A percentile compares a stretch with the other conserved stretches of the same genome.
Conservation (phyloP, 1,140 invertebrate genomes). For the Zaprionus nigranus region DNA sequence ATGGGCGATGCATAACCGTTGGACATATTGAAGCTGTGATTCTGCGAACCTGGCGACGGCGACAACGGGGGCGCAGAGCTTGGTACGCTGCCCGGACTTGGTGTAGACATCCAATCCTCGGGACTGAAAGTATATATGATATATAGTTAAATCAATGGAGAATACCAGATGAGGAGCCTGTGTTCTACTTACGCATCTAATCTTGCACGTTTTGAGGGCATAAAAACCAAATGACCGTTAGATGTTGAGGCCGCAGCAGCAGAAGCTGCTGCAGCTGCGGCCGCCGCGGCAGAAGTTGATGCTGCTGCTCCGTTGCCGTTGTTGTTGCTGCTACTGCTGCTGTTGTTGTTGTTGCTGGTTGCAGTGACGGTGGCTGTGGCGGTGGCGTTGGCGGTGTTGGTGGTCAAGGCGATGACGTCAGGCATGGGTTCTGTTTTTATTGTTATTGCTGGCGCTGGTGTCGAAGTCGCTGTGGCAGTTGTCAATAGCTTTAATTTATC, state of each 20-base stretch:
- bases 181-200: slow-evolving; percentile 74
- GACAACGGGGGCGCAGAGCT: slow-evolving; percentile 87
- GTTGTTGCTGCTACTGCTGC: slow-evolving; percentile 27
- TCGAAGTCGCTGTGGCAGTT: slow-evolving; percentile 55
- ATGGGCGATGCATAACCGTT: slow-evolving; percentile 93
- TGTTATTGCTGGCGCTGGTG: slow-evolving; percentile 17
- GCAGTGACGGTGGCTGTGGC: slow-evolving; percentile 22
- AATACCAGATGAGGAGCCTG: neutral
- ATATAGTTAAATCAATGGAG: neutral
- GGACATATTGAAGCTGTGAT: slow-evolving; percentile 87
- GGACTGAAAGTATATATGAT: slow-evolving; percentile 63
- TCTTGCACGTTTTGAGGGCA: slow-evolving; percentile 71
- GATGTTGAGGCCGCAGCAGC: slow-evolving; percentile 38
- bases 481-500: slow-evolving; percentile 75
- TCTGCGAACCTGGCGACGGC: slow-evolving; percentile 86
- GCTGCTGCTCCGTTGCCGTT: slow-evolving; percentile 34
- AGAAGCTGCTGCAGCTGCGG: slow-evolving; percentile 22
- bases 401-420: slow-evolving; percentile 67
- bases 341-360: slow-evolving; percentile 26
- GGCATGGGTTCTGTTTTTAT: slow-evolving; percentile 82
- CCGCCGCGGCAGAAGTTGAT: slow-evolving; percentile 57
- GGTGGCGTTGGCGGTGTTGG: slow-evolving; percentile 20
- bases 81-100: slow-evolving; percentile 86
- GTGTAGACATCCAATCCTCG: slow-evolving; percentile 88
- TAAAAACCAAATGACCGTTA: slow-evolving; percentile 73